Evolutionary conservation across 53 echinoderm and acorn worm species (phyloP), one percentile per base, ranked within the genome.

Genomic region (Arbacia lixula): DNA sequence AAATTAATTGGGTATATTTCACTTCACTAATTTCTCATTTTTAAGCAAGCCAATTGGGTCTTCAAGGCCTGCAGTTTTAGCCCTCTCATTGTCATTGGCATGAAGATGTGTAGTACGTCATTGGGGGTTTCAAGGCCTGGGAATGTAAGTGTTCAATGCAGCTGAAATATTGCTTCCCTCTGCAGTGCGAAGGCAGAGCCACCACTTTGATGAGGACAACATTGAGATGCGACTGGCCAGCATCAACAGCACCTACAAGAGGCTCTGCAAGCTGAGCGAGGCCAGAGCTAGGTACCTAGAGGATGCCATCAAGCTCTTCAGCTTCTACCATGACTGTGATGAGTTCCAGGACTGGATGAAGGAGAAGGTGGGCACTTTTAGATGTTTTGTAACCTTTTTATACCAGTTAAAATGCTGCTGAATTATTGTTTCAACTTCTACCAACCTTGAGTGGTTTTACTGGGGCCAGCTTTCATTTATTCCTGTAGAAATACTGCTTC

Each of bases 291-390:
- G 90, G 11, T 97, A 97, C 61, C 77, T 97, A 28, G 86, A 89
- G 65, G 98, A 97, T 86, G 94, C 98, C 71, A 94, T 97, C 66
- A 92, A 90, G 56, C 75, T 97, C 6, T 97, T 93, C 49, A 88
- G 86, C n/a, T 97, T 97, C 72, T 97, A 94, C 85, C 76, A 93
- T 80, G 98, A 94, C 38, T 97, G 98, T 84, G 94, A 97, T 86
- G 98, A 97, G 40, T 97, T 97, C 85, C 92, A 97, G 64, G 88
- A 82, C 19, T 97, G 94, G 98, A 94, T 94, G 83, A 90, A 86
- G 53, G 90, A 92, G 37, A 94, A 97, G 90, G 95, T 95, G 21
- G 33, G 74, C 34, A 33, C 11, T 16, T 2, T 12, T 24, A n/a
- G n/a, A n/a, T n/a, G n/a, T n/a, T 14, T 46, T 46, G 9, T 46